Evolutionary conservation across 2,888 invertebrate genomes (phyloP).

Genomic region (Acholoe squamosa): DNA sequence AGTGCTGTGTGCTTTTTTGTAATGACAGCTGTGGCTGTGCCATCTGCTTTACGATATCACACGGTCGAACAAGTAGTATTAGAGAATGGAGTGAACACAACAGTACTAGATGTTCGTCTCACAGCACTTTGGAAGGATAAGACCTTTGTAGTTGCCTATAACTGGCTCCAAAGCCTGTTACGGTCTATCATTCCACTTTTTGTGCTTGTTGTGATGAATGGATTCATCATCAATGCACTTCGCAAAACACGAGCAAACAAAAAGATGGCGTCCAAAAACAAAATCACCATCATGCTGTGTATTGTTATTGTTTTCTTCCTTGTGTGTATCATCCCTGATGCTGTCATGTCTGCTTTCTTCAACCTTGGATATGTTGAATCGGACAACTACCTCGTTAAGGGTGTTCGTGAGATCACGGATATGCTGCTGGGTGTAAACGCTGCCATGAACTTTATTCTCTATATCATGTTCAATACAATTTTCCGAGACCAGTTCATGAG

Average conservation of each 20-base stretch:
- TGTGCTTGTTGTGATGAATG: slow-evolving; percentile 71
- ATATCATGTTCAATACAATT: slow-evolving; percentile 79
- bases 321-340: slow-evolving; percentile 82
- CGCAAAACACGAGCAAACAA: slow-evolving; percentile 71
- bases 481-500: slow-evolving; percentile 79
- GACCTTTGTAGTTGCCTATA: slow-evolving; percentile 69
- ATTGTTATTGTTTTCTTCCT: slow-evolving; percentile 81
- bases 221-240: slow-evolving; percentile 73
- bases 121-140: slow-evolving; percentile 71
- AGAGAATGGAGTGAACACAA: slow-evolving; percentile 65
- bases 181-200: slow-evolving; percentile 74
- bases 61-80: slow-evolving; percentile 58
- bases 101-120: slow-evolving; percentile 67
- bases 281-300: slow-evolving; percentile 82
- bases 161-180: slow-evolving; percentile 71
- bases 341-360: slow-evolving; percentile 82
- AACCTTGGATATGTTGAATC: slow-evolving; percentile 82
- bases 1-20: slow-evolving; percentile 69
- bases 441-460: slow-evolving; percentile 81
- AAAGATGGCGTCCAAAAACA: slow-evolving; percentile 78
- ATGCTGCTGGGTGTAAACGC: slow-evolving; percentile 81
- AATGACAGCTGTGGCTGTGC: slow-evolving; percentile 70
- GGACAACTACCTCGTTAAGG: slow-evolving; percentile 77
- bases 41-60: slow-evolving; percentile 71
- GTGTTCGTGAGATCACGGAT: slow-evolving; percentile 82